Base-by-base conservation (phyloP, 1,140 invertebrate species). In the Tachypleus tridentatus region DNA sequence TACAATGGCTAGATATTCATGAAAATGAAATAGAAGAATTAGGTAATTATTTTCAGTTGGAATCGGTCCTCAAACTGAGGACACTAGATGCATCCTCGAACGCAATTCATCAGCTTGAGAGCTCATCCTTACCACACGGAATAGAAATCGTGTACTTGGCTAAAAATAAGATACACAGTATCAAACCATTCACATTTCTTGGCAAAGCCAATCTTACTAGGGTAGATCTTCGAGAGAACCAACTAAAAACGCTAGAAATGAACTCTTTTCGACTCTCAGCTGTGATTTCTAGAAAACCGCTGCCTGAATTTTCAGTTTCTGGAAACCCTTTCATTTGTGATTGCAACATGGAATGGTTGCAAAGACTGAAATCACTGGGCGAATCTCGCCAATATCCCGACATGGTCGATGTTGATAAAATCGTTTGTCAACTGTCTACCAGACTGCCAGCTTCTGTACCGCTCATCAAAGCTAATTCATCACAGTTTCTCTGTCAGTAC, bases 401-500 rank as follows among this genome's bases (percentile, higher is more conserved):
- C 63, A 87, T 96, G 49, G 89, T 91, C 86, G 93, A 96, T 74
- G 81, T 95, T 66, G 89, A 93, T 71, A 88, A 86, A 63, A 89
- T 96, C 67, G 91, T 89, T 74, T 95, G 92, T 77, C 89, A 91
- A 72, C 81, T 96, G 72, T 91, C 93, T 77, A 88, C 86, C 71
- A 59, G 69, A 11, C 47, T 49, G 53, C 53, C 53, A 48, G 29
- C 58, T 11, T 8, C 7, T 75, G 83, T 93, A 60, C 88, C 91
- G 5, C 77, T 94, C 49, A 82, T 93, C 4, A 87, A 92, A 71
- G 86, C 90, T 4, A 85, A 88, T 74, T 82, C 88, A 3, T 89
- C 88, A 63, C 89, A 94, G 77, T 95, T 95, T 78, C 81, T 95
- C 58, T 96, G 92, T 80, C 85, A 85, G 58, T 95, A 96, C 78